A percentile compares a stretch with the other conserved stretches of the same genome.
These are phyloP conservation scores for Hiodon tergisus DNA, from an alignment of 2,113 vertebrate genomes.

Conservation along the genomic window DNA sequence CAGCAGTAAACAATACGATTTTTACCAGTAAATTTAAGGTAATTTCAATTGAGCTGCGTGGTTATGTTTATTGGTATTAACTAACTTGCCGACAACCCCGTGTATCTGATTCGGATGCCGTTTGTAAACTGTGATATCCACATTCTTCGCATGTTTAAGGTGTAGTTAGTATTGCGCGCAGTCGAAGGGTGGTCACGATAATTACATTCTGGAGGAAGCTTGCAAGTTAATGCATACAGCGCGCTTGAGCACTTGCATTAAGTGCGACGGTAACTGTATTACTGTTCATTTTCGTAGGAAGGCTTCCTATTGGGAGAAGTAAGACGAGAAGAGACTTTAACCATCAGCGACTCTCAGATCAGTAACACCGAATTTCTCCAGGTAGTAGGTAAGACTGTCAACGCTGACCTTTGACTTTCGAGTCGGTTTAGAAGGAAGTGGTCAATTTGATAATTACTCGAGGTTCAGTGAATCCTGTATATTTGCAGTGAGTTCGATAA, in stretches of 20 bases:
- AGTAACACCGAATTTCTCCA: slow-evolving; percentile 89
- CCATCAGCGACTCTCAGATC: slow-evolving; percentile 95
- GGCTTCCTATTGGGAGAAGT: slow-evolving; percentile 95
- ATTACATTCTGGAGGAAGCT: too few relatives aligned
- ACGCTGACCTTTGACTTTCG: not conserved
- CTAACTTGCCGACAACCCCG: slow-evolving; percentile 22
- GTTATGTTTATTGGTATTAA: not conserved
- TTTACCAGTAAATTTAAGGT: too few relatives aligned
- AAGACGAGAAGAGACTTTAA: slow-evolving; percentile 92
- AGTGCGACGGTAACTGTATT: not conserved
- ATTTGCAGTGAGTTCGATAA: too few relatives aligned
- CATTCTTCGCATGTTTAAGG: slow-evolving; percentile 39
- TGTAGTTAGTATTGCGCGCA: not conserved
- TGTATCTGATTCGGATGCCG: not conserved
- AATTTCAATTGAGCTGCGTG: too few relatives aligned
- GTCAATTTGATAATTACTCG: not conserved
- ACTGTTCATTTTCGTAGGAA: slow-evolving; percentile 68
- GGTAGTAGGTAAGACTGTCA: slow-evolving; percentile 79
- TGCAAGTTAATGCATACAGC: too few relatives aligned
- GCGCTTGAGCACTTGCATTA: too few relatives aligned
- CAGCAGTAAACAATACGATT: too few relatives aligned
- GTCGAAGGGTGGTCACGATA: too few relatives aligned
- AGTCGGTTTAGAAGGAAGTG: too few relatives aligned
- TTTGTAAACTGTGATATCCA: not conserved
- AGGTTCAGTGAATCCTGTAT: too few relatives aligned